phyloP scores from a whole-genome alignment of 1,140 invertebrate species.

The Procambarus clarkii region DNA sequence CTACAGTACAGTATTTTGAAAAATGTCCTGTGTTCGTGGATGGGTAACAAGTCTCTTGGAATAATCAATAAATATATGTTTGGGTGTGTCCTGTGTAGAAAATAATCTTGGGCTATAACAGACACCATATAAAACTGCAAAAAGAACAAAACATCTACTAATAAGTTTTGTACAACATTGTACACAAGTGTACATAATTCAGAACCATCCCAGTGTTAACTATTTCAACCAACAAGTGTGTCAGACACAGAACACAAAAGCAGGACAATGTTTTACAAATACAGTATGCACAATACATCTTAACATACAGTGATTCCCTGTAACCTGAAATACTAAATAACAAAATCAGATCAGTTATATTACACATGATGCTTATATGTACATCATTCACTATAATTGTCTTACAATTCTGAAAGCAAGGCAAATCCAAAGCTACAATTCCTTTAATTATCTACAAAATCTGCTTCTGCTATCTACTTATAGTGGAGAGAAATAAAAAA shows the following conservation, averaged over 20 bases:
- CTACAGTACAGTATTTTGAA: not conserved
- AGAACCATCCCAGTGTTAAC: not conserved
- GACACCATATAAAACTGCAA: not conserved
- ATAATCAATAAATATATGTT: not conserved
- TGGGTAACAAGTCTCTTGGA: not conserved
- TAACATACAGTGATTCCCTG: not conserved
- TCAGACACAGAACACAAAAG: not conserved
- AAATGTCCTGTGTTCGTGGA: constrained; percentile 8
- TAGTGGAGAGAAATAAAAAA: not conserved
- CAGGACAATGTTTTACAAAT: not conserved
- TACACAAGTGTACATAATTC: not conserved
- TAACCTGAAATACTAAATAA: not conserved
- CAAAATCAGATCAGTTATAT: not conserved
- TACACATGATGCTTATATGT: not conserved
- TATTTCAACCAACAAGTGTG: not conserved
- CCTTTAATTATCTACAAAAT: not conserved
- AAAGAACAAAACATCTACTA: not conserved
- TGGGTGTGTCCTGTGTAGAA: not conserved
- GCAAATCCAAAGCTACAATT: constrained; percentile 3
- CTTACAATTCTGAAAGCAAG: not conserved
- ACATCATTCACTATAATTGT: constrained; percentile 4
- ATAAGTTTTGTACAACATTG: not conserved
- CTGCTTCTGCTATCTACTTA: not conserved
- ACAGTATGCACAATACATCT: not conserved
- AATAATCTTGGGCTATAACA: not conserved